Base-by-base conservation (phyloP, 2,797 vertebrate species). In the Danio jaintianensis region DNA sequence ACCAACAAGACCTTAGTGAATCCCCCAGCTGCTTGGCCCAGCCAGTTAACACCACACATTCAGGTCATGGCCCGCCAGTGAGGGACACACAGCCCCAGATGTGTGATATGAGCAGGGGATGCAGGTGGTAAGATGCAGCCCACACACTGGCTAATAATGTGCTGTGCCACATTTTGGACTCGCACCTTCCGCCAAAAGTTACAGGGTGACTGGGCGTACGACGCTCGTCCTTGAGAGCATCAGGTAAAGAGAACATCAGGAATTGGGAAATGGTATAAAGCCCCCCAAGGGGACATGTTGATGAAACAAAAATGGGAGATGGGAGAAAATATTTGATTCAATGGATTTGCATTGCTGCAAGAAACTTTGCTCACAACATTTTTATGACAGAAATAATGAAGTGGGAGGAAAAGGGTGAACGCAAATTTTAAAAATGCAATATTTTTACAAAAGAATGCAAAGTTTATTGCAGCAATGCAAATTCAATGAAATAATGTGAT, bases 31-130 rank as follows among this genome's bases (percentile, higher is more conserved):
- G 90, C 91, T 90, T 87, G 89, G 86, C 91, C 89, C 88, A 91
- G 88, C 86, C 90, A 89, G 91, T 92, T 92, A 91, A 92, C 91
- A 90, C 87, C 66, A 82, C 86, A 87, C 87, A 86, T 89, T 89
- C 82, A 88, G 91, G 91, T 92, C 89, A 87, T 85, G 89, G 87
- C 89, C 91, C 86, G 80, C 66, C 83, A 86, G 87, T 88, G 86
- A 68, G 77, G 85, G 70, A 62, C 88, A 89, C 87, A 84, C 87
- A 89, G 89, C 89, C 89, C 90, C 83, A 69, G 89, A 91, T 88
- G 92, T 93, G 93, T 91, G 90, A 92, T 90, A 90, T 89, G 90
- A 91, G 90, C 48, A 53, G 52, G 2, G 77, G 56, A 75, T 73
- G 77, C 84, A 85, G 87, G 90, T 89, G 83, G 78, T 81, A 86